Base-by-base conservation (phyloP, 2,113 vertebrate genomes). In the Brevimyrus niger region DNA sequence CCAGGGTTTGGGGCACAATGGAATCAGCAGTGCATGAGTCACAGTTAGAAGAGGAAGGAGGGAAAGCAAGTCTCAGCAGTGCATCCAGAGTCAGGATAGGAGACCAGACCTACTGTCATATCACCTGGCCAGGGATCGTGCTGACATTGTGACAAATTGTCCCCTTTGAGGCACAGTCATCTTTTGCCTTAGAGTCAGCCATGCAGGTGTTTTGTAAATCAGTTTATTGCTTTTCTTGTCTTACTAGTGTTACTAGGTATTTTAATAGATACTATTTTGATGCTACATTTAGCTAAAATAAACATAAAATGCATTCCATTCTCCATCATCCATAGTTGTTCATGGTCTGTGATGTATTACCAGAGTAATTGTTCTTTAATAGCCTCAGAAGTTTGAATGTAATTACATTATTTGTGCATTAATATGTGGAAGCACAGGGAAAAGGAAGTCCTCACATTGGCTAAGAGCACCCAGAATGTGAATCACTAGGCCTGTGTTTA, bases 121-220 rank as follows among this genome's bases (percentile, higher is more conserved):
- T 27, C 50, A 82, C n/a, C 27, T 9, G 15, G 88, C 89, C 87
- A 35, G 53, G 89, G 87, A 55, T 48, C 31, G 38, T 44, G 38
- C 23, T 90, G 61, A 91, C 82, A 90, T 90, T 87, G 87, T 86
- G 48, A 87, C 51, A 88, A 13, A 55, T 23, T 44, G 46, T 51
- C 55, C 21, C 53, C 58, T 61, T 42, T 58, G 23, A 89, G 47
- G 69, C 61, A 87, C 48, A 27, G 53, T 53, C 46, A 50, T 23
- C n/a, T 17, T 73, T n/a, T 44, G 50, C n/a, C 8, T 21, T 51
- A 19, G 38, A 89, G 35, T 50, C 61, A 80, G 31, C 65, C 9
- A 31, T 31, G 84, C 13, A 86, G 53, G 42, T 86, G 31, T 86
- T 86, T 69, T 73, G 4, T 73, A 61, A 10, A n/a, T 42, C 4